A percentile compares a stretch with the other conserved stretches of the same genome.
phyloP scores from a whole-genome alignment of 1,140 invertebrate species.

The Trichonephila clavipes region DNA sequence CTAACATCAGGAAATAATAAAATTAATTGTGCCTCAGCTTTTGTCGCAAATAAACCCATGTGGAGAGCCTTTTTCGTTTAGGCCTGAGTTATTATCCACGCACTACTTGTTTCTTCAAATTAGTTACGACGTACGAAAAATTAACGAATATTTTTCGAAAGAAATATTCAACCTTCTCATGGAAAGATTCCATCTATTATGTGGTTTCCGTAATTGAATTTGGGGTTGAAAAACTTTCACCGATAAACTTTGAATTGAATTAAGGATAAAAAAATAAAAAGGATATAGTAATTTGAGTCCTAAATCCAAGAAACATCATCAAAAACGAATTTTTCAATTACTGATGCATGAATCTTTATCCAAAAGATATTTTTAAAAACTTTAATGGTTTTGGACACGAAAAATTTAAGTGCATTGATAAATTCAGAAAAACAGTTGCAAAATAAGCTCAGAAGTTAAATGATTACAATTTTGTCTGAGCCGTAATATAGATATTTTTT shows the following conservation, averaged over 20 bases:
- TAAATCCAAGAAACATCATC: neutral
- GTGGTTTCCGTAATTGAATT: constrained; percentile 31
- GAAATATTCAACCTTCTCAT: neutral
- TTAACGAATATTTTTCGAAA: constrained; percentile 9
- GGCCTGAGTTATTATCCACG: neutral
- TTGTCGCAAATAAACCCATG: neutral
- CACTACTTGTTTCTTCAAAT: constrained; percentile 9
- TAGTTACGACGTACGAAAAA: constrained; percentile 11
- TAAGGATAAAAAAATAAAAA: neutral
- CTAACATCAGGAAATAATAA: neutral
- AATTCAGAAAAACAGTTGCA: neutral
- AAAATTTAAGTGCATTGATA: neutral
- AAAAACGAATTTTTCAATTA: constrained; percentile 29
- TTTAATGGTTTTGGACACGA: neutral
- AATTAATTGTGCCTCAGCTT: neutral
- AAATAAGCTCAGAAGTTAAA: neutral
- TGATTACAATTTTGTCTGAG: neutral
- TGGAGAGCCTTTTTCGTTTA: neutral
- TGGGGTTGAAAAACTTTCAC: neutral
- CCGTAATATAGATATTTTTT: neutral
- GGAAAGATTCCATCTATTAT: neutral
- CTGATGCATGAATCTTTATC: neutral
- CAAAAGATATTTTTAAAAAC: neutral
- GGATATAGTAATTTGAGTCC: neutral
- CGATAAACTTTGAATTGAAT: neutral